Evolutionary conservation across 23 tunicate genomes (phyloP), one percentile per base, ranked within the genome.

Genomic region (Ascidia mentula): DNA sequence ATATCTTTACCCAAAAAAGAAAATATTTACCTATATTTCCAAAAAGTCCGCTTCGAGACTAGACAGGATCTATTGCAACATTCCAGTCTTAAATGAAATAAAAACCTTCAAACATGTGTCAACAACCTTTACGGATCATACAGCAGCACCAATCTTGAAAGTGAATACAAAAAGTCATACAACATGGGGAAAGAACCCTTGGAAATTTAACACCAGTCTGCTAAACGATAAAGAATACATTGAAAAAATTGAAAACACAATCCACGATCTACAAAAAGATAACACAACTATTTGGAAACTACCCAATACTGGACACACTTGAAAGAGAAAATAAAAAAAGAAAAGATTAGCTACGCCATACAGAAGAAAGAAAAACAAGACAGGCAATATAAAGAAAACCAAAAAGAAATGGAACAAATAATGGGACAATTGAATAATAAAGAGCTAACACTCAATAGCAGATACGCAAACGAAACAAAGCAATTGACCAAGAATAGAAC

Each of bases 11-110:
- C 70, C 39, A 45, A 46, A 78, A 18, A 28, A 78, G 31, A 78
- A 18, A 78, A 37, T 45, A 3, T 78, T 13, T 59, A 78, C 82
- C 4, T 30, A 72, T 9, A 46, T 59, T 3, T 28, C 82, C 12
- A 32, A 32, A 15, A 46, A 78, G 3, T 32, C 69, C 30, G 34
- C 71, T n/a, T 37, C 60, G 6, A 33, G 82, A 45, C 40, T 78
- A 33, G 82, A 78, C 37, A 45, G 82, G 26, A 78, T 78, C n/a
- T 78, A 78, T 78, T 32, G 24, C 28, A 53, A 45, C 18, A 26
- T 37, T 45, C 15, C 46, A n/a, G 6, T 45, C 26, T 18, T 34
- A 6, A 32, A 32, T 32, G 15, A 31, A 18, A 6, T 72, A 6
- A 6, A 31, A 30, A 36, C 32, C 8, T 31, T 32, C 18, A 34